Percentiles rank a stretch among this genome's conserved stretches.
Evolutionary conservation across 2,888 invertebrate genomes (phyloP).

Genomic region (Leucozona laternaria): DNA sequence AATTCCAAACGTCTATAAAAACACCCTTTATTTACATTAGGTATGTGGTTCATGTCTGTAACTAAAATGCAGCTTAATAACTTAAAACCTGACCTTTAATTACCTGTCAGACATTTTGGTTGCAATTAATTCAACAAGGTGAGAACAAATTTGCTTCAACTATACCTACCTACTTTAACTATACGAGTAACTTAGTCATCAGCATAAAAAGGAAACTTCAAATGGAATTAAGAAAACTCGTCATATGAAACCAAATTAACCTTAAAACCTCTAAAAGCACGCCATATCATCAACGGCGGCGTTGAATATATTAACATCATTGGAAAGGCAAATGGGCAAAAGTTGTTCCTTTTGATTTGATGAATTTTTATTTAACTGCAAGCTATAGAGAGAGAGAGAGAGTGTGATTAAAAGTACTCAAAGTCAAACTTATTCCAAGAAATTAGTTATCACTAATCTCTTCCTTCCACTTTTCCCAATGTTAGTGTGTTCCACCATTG

Average conservation of each 20-base stretch:
- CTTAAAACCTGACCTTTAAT: neutral
- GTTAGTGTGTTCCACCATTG: neutral
- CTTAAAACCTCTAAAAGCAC: conserved; percentile 48
- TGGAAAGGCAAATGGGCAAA: conserved; percentile 29
- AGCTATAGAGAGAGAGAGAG: neutral
- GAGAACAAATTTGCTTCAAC: conserved; percentile 52
- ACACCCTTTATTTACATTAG: too few species aligned
- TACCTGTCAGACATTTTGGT: neutral
- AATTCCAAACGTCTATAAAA: too few species aligned
- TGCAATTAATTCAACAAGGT: conserved; percentile 34
- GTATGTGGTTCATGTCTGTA: too few species aligned
- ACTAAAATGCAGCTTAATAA: neutral
- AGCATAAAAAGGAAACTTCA: conserved; percentile 64
- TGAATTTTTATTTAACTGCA: conserved; percentile 27
- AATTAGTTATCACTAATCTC: conserved; percentile 69
- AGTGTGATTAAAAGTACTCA: conserved; percentile 54
- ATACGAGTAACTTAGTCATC: conserved; percentile 51
- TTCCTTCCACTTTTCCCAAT: conserved; percentile 54
- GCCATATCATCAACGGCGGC: conserved; percentile 39
- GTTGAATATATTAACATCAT: conserved; percentile 12
- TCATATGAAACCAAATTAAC: conserved; percentile 64
- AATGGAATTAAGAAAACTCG: conserved; percentile 41
- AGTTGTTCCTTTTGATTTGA: conserved; percentile 24
- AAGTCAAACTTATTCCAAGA: conserved; percentile 66
- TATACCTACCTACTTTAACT: conserved; percentile 15